Percentiles rank a stretch among this genome's conserved stretches.
Conservation (phyloP, 2,888 invertebrate species). For the Synergus itoensis region DNA sequence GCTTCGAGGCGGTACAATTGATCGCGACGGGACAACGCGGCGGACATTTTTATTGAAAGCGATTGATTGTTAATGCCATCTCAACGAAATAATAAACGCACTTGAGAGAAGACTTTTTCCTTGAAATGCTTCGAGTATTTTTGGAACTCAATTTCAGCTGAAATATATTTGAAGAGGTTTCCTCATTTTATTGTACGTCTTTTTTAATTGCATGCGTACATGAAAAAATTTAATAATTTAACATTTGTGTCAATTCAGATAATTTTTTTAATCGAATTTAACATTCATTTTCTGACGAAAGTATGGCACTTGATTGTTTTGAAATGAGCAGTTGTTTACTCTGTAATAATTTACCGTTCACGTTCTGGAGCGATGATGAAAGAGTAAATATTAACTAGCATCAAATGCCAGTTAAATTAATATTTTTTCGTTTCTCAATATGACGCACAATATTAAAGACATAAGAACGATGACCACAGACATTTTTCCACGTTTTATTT, state of each 20-base stretch:
- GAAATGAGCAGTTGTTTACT: constrained; percentile 16
- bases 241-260: constrained; percentile 26
- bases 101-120: background rate
- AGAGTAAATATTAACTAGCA: background rate
- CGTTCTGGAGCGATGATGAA: background rate
- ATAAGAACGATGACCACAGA: background rate
- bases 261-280: background rate
- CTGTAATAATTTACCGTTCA: constrained; percentile 11
- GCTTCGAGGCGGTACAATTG: constrained; percentile 27
- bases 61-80: constrained; percentile 22
- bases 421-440: background rate
- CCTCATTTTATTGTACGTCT: background rate
- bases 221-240: constrained; percentile 12
- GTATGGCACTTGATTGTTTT: constrained; percentile 20
- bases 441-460: background rate
- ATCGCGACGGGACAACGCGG: constrained; percentile 30
- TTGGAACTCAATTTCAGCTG: background rate
- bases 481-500: background rate
- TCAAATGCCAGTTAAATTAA: background rate
- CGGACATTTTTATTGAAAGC: constrained; percentile 26
- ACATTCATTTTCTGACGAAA: constrained; percentile 5
- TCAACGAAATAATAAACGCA: constrained; percentile 24
- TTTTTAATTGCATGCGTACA: background rate
- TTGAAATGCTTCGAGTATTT: background rate
- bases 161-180: background rate